phyloP scores from a whole-genome alignment of 2,113 vertebrate species.

The Zosterops pallidus region DNA sequence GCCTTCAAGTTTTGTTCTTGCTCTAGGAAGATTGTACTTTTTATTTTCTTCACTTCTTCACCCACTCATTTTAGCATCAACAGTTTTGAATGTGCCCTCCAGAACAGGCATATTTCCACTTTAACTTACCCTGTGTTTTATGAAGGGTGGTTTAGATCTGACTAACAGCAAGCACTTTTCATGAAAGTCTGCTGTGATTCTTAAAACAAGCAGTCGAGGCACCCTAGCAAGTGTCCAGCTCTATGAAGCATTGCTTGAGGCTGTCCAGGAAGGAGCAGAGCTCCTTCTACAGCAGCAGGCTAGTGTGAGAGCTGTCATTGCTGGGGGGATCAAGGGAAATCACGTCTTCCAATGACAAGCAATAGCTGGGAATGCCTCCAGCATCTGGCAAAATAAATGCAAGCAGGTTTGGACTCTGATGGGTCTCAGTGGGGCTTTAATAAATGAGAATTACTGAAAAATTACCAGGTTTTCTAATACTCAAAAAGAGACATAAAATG shows the following conservation, averaged over 20 bases:
- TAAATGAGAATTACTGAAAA: neutral
- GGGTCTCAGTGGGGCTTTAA: neutral
- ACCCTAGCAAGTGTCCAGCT: neutral
- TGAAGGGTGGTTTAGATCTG: neutral
- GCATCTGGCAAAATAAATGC: neutral
- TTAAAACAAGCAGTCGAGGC: neutral
- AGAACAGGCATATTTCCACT: neutral
- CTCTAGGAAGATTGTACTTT: fast-evolving
- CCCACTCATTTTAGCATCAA: neutral
- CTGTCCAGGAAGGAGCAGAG: neutral
- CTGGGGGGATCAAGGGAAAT: neutral
- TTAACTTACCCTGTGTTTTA: neutral
- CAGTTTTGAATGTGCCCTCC: neutral
- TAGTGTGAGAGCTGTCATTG: neutral
- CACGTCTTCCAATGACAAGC: fast-evolving
- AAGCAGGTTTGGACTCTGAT: neutral
- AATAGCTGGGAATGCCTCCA: neutral
- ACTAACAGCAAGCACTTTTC: neutral
- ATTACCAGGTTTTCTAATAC: neutral
- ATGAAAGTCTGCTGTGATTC: neutral
- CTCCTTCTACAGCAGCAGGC: neutral
- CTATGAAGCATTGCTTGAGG: neutral
- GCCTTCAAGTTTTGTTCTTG: neutral
- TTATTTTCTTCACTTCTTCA: neutral
- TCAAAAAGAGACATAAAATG: neutral